A percentile compares a stretch with the other conserved stretches of the same genome.
Evolutionary conservation across 2,888 invertebrate genomes (phyloP).

Genomic region (Danaus chrysippus): DNA sequence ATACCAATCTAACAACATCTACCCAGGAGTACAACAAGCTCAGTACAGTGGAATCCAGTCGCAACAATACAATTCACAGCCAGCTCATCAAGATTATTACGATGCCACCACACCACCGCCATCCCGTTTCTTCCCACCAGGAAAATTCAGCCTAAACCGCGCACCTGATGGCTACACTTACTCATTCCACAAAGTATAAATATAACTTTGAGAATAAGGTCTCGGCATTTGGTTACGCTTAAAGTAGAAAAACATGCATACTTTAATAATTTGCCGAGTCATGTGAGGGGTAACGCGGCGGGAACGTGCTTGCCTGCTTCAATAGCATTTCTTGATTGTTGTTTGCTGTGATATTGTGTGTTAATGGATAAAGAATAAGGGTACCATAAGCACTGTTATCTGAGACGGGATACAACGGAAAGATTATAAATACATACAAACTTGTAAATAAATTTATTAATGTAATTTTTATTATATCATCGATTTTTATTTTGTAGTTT

Average conservation of each 20-base stretch:
- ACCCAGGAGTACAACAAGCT: slow-evolving; percentile 70
- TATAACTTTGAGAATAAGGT: slow-evolving; percentile 50
- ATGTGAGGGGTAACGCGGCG: slow-evolving; percentile 53
- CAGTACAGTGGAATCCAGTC: slow-evolving; percentile 70
- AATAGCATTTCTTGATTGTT: slow-evolving; percentile 75
- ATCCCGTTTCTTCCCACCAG: slow-evolving; percentile 89
- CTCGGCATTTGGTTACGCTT: slow-evolving; percentile 61
- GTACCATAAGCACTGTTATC: slow-evolving; percentile 61
- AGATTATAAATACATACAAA: slow-evolving; percentile 43
- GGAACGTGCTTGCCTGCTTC: slow-evolving; percentile 51
- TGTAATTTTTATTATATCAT: slow-evolving; percentile 29
- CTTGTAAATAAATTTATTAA: slow-evolving; percentile 66
- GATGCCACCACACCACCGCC: slow-evolving; percentile 83
- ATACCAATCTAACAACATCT: slow-evolving; percentile 67
- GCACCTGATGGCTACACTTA: slow-evolving; percentile 94
- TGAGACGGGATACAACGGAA: slow-evolving; percentile 47
- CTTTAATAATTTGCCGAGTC: slow-evolving; percentile 70
- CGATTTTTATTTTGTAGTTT: slow-evolving; percentile 18
- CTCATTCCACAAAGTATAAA: slow-evolving; percentile 85
- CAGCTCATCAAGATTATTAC: slow-evolving; percentile 73
- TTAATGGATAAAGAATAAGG: slow-evolving; percentile 67
- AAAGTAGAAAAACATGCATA: slow-evolving; percentile 65
- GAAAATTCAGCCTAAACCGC: slow-evolving; percentile 90
- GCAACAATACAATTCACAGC: slow-evolving; percentile 54
- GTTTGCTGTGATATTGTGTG: slow-evolving; percentile 78